Percentiles rank a stretch among this genome's conserved stretches.
Evolutionary conservation across 2,113 vertebrate genomes (phyloP).

Genomic region (Spea multiplicata): DNA sequence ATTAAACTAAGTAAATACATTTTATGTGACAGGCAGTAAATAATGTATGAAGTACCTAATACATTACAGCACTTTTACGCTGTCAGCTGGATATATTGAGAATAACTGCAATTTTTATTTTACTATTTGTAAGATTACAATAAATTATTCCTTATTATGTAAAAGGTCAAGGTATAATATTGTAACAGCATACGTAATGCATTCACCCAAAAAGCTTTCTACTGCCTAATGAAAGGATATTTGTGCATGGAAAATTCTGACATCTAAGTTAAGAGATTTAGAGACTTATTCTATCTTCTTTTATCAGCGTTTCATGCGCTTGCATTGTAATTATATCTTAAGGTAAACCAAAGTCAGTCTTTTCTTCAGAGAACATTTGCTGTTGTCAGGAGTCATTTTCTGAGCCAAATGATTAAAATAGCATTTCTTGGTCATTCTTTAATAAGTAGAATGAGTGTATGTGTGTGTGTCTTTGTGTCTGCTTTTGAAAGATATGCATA

Average conservation of each 20-base stretch:
- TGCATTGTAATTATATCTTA: slow-evolving; percentile 2
- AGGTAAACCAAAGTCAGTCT: not conserved
- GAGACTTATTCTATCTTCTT: slow-evolving; percentile 19
- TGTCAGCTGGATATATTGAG: too few species aligned
- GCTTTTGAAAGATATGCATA: too few species aligned
- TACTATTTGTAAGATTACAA: slow-evolving; percentile 6
- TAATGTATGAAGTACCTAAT: too few species aligned
- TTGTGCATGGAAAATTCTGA: slow-evolving; percentile 4
- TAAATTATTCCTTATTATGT: slow-evolving; percentile 4
- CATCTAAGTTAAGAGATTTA: slow-evolving; percentile 4
- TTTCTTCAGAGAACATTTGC: slow-evolving; percentile 2
- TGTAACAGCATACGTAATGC: slow-evolving; percentile 22
- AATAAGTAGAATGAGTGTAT: too few species aligned
- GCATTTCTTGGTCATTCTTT: not conserved
- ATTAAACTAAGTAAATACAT: too few species aligned
- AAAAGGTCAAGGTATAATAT: slow-evolving; percentile 31
- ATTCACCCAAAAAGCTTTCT: slow-evolving; percentile 16
- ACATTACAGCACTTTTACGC: too few species aligned
- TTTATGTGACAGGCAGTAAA: too few species aligned
- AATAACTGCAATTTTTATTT: not conserved
- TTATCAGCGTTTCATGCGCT: slow-evolving; percentile 1
- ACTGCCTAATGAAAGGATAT: slow-evolving; percentile 15
- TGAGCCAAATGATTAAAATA: slow-evolving; percentile 3
- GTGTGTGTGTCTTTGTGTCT: too few species aligned
- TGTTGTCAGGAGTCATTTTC: slow-evolving; percentile 6